phyloP scores from a whole-genome alignment of 2,797 vertebrate genomes.

The Neosilurus mollespiculum region DNA sequence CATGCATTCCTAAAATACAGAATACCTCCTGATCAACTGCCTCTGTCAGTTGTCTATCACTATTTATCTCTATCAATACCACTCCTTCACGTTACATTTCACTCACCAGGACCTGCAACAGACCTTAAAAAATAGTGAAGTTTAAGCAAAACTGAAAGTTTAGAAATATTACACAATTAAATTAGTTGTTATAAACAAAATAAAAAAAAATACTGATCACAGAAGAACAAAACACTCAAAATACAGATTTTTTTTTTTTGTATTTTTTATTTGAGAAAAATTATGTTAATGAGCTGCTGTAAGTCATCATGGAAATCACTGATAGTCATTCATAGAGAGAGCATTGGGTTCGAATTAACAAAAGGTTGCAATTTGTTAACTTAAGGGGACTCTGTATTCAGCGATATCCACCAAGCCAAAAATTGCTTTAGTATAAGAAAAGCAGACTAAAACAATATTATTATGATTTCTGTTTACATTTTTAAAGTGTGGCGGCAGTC shows the following conservation, averaged over 20 bases:
- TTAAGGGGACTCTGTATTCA: too few relatives aligned
- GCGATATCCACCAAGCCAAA: too few relatives aligned
- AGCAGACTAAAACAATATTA: too few relatives aligned
- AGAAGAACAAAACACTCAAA: background rate
- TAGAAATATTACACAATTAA: background rate
- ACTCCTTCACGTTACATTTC: background rate
- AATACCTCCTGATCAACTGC: background rate
- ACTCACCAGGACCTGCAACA: background rate
- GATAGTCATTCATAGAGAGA: background rate
- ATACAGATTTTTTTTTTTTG: too few relatives aligned
- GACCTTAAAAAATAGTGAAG: background rate
- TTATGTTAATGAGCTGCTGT: background rate
- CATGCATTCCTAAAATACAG: background rate
- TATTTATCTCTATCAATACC: background rate
- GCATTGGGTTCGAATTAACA: background rate
- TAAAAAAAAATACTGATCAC: too few relatives aligned
- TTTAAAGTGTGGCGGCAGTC: too few relatives aligned
- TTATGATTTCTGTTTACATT: too few relatives aligned
- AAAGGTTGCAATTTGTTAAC: too few relatives aligned
- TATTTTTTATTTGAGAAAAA: too few relatives aligned
- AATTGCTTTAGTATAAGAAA: too few relatives aligned
- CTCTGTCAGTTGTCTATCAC: background rate
- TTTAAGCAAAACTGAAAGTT: background rate
- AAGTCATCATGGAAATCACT: background rate
- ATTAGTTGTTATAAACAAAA: too few relatives aligned